These are phyloP conservation scores for sheep (Ovis aries) DNA, from an alignment of 2,113 vertebrate genomes.

Conservation along the genomic window DNA sequence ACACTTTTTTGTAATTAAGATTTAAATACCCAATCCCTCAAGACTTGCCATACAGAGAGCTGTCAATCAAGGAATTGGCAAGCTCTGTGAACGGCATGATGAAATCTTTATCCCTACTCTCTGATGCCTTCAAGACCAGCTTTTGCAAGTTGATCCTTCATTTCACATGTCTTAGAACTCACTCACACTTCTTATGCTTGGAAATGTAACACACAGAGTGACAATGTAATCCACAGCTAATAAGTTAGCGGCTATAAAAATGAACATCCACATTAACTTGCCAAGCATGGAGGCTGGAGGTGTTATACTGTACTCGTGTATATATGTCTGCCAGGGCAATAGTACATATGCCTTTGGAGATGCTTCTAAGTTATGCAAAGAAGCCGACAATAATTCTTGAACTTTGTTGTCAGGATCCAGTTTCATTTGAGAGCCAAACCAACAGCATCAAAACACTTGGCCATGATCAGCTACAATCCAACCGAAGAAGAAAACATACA, in stretches of 20 bases:
- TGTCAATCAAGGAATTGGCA: slow-evolving; percentile 82
- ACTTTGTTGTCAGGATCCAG: slow-evolving; percentile 72
- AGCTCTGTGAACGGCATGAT: slow-evolving; percentile 59
- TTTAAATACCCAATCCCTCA: slow-evolving; percentile 85
- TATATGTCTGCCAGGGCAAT: slow-evolving; percentile 75
- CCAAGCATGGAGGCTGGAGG: slow-evolving; percentile 73
- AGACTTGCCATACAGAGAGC: slow-evolving; percentile 82
- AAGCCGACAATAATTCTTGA: slow-evolving; percentile 73
- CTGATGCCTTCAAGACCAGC: slow-evolving; percentile 75
- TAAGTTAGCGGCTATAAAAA: slow-evolving; percentile 79
- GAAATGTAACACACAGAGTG: slow-evolving; percentile 77
- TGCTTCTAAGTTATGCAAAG: slow-evolving; percentile 75
- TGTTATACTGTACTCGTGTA: slow-evolving; percentile 71
- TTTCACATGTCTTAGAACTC: slow-evolving; percentile 78
- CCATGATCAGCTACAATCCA: slow-evolving; percentile 57
- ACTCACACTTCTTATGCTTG: slow-evolving; percentile 76
- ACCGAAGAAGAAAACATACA: slow-evolving; percentile 28
- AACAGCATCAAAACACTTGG: slow-evolving; percentile 72
- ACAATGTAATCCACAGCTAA: slow-evolving; percentile 78
- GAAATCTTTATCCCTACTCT: slow-evolving; percentile 67
- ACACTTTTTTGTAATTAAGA: slow-evolving; percentile 88
- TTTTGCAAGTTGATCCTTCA: slow-evolving; percentile 72
- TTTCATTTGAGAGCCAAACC: slow-evolving; percentile 68
- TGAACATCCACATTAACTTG: slow-evolving; percentile 77
- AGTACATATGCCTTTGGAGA: slow-evolving; percentile 76